Base-by-base conservation (phyloP, 2,888 invertebrate species). In the Synanthedon myopaeformis region DNA sequence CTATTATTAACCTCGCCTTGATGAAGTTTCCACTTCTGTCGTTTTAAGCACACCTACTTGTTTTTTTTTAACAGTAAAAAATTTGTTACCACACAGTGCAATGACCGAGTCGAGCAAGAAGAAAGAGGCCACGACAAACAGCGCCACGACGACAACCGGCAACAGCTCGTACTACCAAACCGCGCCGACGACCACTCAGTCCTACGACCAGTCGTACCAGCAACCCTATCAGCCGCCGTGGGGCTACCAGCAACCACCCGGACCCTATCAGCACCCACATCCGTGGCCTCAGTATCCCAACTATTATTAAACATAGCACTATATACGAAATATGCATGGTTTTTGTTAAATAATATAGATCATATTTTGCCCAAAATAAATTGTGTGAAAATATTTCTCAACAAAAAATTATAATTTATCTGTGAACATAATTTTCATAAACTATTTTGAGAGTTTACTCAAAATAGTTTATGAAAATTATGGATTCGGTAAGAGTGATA, bases 211-310 rank as follows among this genome's bases (percentile, higher is more conserved):
- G 70, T 75, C 76, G 50, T 85, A 87, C 71, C 74, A 82, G 65
- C 79, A 78, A 69, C 81, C 79, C 60, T 84, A 83, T 74, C 84
- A 83, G 70, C 80, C 84, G 59, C 79, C 85, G 13, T 88, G 87
- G 88, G 82, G 82, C 59, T 86, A 86, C 74, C 86, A 87, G 71
- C 88, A 87, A 65, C 83, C 86, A 51, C 80, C 85, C 52, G 79
- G 78, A 3, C 82, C 87, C 55, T 85, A 88, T 70, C 84, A 83
- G 57, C 88, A 81, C 61, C 80, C 82, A 35, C 79, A 80, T 61
- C 80, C 85, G 41, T 87, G 87, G 88, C 79, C 80, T 19, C 84
- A 87, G 61, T 87, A 87, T 66, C 81, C 83, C 54, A 87, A 87
- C 66, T 88, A 88, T 65, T 88, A 88, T 67, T 88, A 79, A 35